Base-by-base conservation (phyloP, 2,888 invertebrate species). In the Sinopyrophorus schimmeli region DNA sequence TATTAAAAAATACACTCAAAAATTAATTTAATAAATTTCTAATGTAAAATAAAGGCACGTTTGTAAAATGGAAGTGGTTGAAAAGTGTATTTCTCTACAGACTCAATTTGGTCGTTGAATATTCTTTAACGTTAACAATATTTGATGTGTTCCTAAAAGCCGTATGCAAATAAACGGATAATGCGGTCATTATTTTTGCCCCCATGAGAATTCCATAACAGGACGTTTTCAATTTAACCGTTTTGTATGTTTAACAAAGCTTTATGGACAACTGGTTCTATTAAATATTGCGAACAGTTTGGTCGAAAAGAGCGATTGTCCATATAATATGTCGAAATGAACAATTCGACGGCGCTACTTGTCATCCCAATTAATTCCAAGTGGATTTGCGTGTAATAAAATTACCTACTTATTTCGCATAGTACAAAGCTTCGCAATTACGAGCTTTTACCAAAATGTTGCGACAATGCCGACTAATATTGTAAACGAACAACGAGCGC, bases 221-320 rank as follows among this genome's bases (percentile, higher is more conserved):
- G 51, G 54, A 51, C 54, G 47, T 48, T 54, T 54, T 51, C 54
- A 54, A 54, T 54, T 51, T 51, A 48, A 47, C 39, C 48, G 51
- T 47, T 54, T 50, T 42, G 51, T 54, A 48, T 51, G 54, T 54
- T 54, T 54, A 54, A 54, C 51, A 51, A 51, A 48, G 44, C 48
- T 51, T 54, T 44, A 48, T 48, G 54, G 54, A 18, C 47, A 44
- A 38, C 47, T 53, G 53, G 47, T 40, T 15, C 49, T 43, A 37
- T 43, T 53, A 40, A 44, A 49, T 34, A 37, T 32, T 24, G 17
- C 32, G 32, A 20, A 32, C 31, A 26, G 23, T 23, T 23, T 23
- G 23, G 26, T 37, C 27, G n/a, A 24, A 28, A 39, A 28, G 37
- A 39, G 20, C 12, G n/a, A 27, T 17, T 7, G 27, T 27, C 20